Evolutionary conservation across 2,888 invertebrate genomes (phyloP).

Genomic region (Nemoura dubitans): DNA sequence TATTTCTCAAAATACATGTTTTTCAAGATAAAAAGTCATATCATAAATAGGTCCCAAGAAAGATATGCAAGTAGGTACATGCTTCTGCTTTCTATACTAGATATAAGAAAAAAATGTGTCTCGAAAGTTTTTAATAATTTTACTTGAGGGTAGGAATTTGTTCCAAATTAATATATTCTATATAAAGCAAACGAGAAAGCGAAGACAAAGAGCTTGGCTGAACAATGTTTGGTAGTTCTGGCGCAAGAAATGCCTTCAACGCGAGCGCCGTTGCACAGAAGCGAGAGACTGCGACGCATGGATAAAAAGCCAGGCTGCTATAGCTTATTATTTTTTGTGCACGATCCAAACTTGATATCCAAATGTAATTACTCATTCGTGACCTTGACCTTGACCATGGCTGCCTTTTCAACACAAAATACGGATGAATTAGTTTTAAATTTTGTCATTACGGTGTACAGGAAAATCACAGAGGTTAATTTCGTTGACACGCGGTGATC

Average conservation of each 20-base stretch:
- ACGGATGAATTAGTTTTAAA: no score
- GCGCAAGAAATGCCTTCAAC: background rate
- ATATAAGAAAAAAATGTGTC: background rate
- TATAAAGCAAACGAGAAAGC: background rate
- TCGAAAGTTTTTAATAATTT: conserved; percentile 5
- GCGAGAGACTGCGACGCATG: background rate
- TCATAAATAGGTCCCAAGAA: conserved; percentile 12
- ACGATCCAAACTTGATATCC: background rate
- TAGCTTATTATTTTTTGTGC: background rate
- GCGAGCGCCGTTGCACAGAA: background rate
- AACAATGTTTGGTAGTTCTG: background rate
- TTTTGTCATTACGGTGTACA: no score
- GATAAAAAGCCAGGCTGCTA: background rate
- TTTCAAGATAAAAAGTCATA: conserved; percentile 14
- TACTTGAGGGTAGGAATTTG: background rate
- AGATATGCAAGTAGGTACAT: background rate
- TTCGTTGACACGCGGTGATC: no score
- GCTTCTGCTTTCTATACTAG: background rate
- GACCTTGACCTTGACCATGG: background rate
- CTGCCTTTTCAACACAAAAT: background rate
- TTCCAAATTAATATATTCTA: background rate
- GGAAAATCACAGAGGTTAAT: no score
- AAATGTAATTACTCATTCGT: background rate
- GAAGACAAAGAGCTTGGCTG: background rate
- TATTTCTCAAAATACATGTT: conserved; percentile 13